Evolutionary conservation across 2,797 vertebrate genomes (phyloP), one percentile per base, ranked within the genome.

Genomic region (Fratercula arctica): DNA sequence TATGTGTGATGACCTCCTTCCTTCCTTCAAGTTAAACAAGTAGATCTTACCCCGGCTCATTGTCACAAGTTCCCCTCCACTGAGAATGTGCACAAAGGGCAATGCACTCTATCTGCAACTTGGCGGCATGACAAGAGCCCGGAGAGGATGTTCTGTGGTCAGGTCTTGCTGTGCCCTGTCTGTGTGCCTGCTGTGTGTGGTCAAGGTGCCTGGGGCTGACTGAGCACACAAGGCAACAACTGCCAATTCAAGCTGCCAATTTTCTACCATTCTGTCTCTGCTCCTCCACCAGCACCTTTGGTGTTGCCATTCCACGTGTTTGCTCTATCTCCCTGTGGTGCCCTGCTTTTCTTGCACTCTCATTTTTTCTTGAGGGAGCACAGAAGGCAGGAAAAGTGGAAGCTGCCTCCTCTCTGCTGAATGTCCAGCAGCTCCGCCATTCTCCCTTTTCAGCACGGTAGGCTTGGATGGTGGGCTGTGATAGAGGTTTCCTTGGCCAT

Each of bases 11-110:
- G 70, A 87, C 57, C 80, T 89, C 61, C 63, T 90, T 95, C 61
- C 63, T 90, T 95, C 79, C 61, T 80, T 89, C 39, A 48, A 87
- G 41, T 94, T 83, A 81, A 92, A 69, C 64, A 88, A 79, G 75
- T 80, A 79, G 92, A 63, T 89, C 85, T 68, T 92, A 81, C 39
- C 54, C 69, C 10, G 17, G 54, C 43, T 91, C 88, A 75, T 63
- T 84, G 76, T 35, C 25, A 16, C 67, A 94, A 79, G 85, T 81
- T 95, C 69, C 61, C 39, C 54, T 90, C 24, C 60, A 66, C 75
- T 72, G 41, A 54, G 50, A 87, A 80, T 37, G 77, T 76, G 68
- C 72, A 79, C 57, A 77, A 90, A 94, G 85, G 87, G 45, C 75
- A 81, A 14, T 26, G 76, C 51, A 14, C 82, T 92, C 2, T 74